Conservation (phyloP, 1,140 invertebrate species). For the Plodia interpunctella region DNA sequence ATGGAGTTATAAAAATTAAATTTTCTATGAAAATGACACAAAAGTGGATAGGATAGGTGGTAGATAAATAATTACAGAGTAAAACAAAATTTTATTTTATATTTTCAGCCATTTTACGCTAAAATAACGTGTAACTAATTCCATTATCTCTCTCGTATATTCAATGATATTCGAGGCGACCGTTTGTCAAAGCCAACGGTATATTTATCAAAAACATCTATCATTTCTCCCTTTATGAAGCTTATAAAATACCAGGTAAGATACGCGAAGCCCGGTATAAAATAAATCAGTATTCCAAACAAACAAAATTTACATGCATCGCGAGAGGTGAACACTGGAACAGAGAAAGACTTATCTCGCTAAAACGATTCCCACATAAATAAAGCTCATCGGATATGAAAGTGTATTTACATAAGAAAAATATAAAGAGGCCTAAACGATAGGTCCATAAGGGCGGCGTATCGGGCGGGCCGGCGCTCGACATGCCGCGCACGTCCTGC, state of each 20-base stretch:
- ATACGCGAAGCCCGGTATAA: slow-evolving; percentile 20
- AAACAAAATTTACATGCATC: slow-evolving; percentile 62
- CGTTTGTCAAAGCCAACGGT: neutral
- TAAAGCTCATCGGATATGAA: slow-evolving; percentile 77
- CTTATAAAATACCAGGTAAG: slow-evolving; percentile 18
- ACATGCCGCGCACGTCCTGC: slow-evolving; percentile 60
- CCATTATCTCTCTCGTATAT: too few species aligned
- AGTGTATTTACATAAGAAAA: slow-evolving; percentile 76
- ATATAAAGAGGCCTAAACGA: slow-evolving; percentile 76
- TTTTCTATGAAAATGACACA: too few species aligned
- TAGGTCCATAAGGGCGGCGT: slow-evolving; percentile 63
- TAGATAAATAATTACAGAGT: neutral
- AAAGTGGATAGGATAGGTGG: too few species aligned
- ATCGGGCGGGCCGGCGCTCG: slow-evolving; percentile 45
- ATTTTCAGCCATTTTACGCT: neutral
- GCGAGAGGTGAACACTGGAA: slow-evolving; percentile 56
- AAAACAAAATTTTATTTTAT: too few species aligned
- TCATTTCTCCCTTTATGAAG: slow-evolving; percentile 14
- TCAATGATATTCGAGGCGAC: neutral
- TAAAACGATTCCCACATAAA: slow-evolving; percentile 77
- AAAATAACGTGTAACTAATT: neutral
- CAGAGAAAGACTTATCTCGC: slow-evolving; percentile 68
- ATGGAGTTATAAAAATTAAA: too few species aligned
- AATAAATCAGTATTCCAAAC: slow-evolving; percentile 53
- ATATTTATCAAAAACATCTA: slow-evolving; percentile 13